Evolutionary conservation across 2,113 vertebrate species (phyloP).

Genomic region (Emydura subglobosa): DNA sequence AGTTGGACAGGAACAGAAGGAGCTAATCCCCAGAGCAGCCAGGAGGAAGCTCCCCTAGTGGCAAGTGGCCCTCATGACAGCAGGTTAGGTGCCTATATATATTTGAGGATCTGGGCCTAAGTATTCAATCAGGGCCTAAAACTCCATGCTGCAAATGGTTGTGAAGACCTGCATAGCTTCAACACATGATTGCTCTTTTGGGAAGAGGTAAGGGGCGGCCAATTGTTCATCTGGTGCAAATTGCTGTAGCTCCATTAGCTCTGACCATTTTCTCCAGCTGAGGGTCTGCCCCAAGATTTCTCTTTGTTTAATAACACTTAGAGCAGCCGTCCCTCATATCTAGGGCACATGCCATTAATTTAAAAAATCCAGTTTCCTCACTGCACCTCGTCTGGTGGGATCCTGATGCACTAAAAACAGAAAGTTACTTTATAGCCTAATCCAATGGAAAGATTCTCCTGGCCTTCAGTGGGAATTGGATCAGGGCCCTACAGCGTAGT

Average conservation of each 20-base stretch:
- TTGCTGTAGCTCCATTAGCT: background rate
- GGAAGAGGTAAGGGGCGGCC: background rate
- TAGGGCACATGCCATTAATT: background rate
- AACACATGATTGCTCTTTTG: conserved; percentile 6
- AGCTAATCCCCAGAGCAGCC: background rate
- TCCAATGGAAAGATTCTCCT: background rate
- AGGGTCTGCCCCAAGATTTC: background rate
- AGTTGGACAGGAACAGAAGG: background rate
- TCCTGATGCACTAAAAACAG: background rate
- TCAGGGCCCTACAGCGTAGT: background rate
- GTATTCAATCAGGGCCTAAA: background rate
- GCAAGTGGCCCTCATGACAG: background rate
- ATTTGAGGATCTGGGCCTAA: background rate
- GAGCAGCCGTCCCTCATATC: background rate
- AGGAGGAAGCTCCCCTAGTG: background rate
- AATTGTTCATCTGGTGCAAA: background rate
- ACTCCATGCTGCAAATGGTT: conserved; percentile 3
- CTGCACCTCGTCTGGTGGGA: background rate
- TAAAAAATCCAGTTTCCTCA: background rate
- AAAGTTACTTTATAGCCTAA: background rate
- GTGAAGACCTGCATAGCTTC: background rate
- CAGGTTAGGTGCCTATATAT: background rate
- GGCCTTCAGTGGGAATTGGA: background rate
- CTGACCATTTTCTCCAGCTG: background rate
- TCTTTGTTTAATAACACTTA: background rate